These are phyloP conservation scores for Festucalex cinctus DNA, from an alignment of 2,113 vertebrate species.

Conservation along the genomic window DNA sequence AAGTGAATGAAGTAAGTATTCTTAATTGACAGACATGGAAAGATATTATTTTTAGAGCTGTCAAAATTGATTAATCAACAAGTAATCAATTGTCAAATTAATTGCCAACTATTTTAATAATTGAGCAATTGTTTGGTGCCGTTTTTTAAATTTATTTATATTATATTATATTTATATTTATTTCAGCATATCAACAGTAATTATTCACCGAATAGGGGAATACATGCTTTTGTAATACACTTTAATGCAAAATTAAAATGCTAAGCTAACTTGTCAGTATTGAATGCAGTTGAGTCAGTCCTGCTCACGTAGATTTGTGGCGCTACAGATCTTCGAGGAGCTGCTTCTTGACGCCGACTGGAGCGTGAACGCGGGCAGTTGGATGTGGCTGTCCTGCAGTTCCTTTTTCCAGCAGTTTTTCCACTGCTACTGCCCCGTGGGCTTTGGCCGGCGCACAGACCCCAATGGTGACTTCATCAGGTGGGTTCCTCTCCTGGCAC, in stretches of 20 bases:
- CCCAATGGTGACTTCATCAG: constrained; percentile 79
- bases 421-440: constrained; percentile 79
- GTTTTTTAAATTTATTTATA: too few relatives aligned
- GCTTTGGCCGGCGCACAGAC: constrained; percentile 76
- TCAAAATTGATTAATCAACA: too few relatives aligned
- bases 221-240: too few relatives aligned
- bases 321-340: constrained; percentile 73
- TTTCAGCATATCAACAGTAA: too few relatives aligned
- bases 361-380: constrained; percentile 78
- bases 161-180: too few relatives aligned
- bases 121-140: too few relatives aligned
- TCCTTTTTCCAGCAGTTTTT: constrained; percentile 80
- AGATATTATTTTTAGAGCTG: not conserved
- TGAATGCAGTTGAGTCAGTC: not conserved
- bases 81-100: too few relatives aligned
- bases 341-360: constrained; percentile 77
- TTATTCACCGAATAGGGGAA: too few relatives aligned
- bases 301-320: not conserved
- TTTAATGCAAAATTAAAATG: too few relatives aligned
- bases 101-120: too few relatives aligned
- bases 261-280: not conserved
- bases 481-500: constrained; percentile 59
- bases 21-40: too few relatives aligned
- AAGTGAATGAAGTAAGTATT: too few relatives aligned
- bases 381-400: constrained; percentile 79